Conservation (phyloP, 1,140 invertebrate species). For the Eumaeus atala region DNA sequence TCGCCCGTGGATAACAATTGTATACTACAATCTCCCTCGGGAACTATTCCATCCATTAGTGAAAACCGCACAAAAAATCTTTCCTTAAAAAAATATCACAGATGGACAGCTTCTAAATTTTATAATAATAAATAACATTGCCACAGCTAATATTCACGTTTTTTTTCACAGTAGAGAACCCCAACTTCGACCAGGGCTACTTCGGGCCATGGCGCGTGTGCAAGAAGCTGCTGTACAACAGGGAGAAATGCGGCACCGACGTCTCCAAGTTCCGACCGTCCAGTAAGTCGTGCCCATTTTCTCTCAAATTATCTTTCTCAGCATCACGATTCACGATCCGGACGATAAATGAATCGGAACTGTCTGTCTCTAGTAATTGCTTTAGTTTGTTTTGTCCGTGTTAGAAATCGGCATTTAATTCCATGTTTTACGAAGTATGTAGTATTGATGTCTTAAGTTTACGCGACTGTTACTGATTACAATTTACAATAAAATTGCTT, state of each 20-base stretch:
- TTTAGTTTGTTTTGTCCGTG: neutral
- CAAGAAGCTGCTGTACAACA: constrained; percentile 85
- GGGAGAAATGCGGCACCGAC: constrained; percentile 85
- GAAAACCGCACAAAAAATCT: no score
- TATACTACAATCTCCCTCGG: no score
- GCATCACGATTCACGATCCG: constrained; percentile 17
- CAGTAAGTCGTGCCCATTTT: constrained; percentile 76
- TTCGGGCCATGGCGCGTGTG: constrained; percentile 90
- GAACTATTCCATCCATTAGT: no score
- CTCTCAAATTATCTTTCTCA: neutral
- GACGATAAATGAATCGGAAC: constrained; percentile 3
- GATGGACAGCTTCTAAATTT: no score
- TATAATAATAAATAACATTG: no score
- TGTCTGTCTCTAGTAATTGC: constrained; percentile 1
- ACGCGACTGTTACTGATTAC: no score
- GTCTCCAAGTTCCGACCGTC: constrained; percentile 85
- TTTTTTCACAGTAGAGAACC: constrained; percentile 73
- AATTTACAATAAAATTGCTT: no score
- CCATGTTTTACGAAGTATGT: no score
- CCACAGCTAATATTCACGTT: constrained; percentile 8
- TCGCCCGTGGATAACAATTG: no score
- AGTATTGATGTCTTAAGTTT: no score
- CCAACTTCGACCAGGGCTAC: constrained; percentile 82
- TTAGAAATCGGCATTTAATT: no score
- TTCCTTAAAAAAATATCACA: no score